Evolutionary conservation across 1,140 invertebrate species (phyloP).

Genomic region (Xylocopa sonorina): DNA sequence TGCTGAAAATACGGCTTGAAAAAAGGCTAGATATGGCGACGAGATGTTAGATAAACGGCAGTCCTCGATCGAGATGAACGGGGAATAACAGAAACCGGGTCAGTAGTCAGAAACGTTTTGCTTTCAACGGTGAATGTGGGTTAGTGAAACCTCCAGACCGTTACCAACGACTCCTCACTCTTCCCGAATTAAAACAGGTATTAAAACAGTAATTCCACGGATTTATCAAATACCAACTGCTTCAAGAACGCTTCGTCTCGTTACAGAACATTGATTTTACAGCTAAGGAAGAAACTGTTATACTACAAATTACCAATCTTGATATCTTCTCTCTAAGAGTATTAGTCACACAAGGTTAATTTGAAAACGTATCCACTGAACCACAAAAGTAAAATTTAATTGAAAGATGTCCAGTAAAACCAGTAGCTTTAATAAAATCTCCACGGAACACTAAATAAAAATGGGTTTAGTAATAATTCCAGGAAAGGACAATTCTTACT

Average conservation of each 20-base stretch:
- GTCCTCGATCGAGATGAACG: constrained; percentile 50
- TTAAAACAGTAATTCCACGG: background rate
- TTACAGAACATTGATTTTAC: background rate
- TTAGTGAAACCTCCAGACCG: constrained; percentile 80
- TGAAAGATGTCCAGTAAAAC: too few species aligned
- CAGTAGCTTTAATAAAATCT: too few species aligned
- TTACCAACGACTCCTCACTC: constrained; percentile 71
- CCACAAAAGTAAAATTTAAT: too few species aligned
- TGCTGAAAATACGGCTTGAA: background rate
- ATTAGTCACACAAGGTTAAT: too few species aligned
- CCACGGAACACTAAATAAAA: background rate
- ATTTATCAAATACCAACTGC: background rate
- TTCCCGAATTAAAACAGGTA: constrained; percentile 67
- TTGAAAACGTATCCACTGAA: too few species aligned
- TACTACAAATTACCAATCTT: too few species aligned
- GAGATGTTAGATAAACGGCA: constrained; percentile 33
- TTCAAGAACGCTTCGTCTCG: too few species aligned
- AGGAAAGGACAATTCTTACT: background rate
- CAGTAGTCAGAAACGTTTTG: constrained; percentile 79
- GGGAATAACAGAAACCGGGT: constrained; percentile 72
- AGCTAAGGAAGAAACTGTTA: too few species aligned
- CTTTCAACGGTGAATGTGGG: constrained; percentile 81
- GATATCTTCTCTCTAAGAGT: too few species aligned
- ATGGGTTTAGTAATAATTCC: background rate
- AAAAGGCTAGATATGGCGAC: background rate